Evolutionary conservation across 2,888 invertebrate species (phyloP).

Genomic region (Aporophyla lueneburgensis): DNA sequence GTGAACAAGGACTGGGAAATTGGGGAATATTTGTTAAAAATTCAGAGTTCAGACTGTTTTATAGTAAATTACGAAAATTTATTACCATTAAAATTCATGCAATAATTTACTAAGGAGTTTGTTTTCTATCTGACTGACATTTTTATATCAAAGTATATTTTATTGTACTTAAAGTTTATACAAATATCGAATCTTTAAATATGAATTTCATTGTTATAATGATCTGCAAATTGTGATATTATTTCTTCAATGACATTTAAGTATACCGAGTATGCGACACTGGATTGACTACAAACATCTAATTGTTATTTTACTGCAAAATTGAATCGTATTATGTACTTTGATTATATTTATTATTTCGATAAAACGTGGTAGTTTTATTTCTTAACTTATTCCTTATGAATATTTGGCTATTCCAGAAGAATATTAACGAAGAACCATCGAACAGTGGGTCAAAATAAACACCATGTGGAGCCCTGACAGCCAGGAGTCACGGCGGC

Average conservation of each 20-base stretch:
- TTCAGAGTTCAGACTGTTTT: slow-evolving; percentile 49
- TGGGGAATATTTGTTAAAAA: slow-evolving; percentile 47
- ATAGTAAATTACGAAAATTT: slow-evolving; percentile 36
- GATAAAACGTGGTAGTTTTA: slow-evolving; percentile 67
- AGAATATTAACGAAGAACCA: neutral
- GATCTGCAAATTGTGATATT: slow-evolving; percentile 81
- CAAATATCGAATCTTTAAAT: slow-evolving; percentile 61
- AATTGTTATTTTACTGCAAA: slow-evolving; percentile 80
- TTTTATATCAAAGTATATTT: slow-evolving; percentile 70
- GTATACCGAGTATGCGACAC: slow-evolving; percentile 71
- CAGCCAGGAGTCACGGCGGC: neutral
- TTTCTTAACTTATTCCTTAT: slow-evolving; percentile 34
- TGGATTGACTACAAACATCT: slow-evolving; percentile 73
- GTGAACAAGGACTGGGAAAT: slow-evolving; percentile 49
- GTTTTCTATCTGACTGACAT: slow-evolving; percentile 68
- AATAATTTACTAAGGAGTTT: slow-evolving; percentile 59
- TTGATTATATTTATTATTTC: slow-evolving; percentile 86
- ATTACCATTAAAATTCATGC: slow-evolving; percentile 52
- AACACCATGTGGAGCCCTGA: neutral
- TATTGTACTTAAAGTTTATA: slow-evolving; percentile 68
- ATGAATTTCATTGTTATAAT: slow-evolving; percentile 68
- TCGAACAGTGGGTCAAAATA: neutral
- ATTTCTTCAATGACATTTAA: slow-evolving; percentile 70
- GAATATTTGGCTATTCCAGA: neutral
- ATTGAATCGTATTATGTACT: slow-evolving; percentile 79